Evolutionary conservation across 2,888 invertebrate genomes (phyloP), one percentile per base, ranked within the genome.

Genomic region (Orthosia incerta): DNA sequence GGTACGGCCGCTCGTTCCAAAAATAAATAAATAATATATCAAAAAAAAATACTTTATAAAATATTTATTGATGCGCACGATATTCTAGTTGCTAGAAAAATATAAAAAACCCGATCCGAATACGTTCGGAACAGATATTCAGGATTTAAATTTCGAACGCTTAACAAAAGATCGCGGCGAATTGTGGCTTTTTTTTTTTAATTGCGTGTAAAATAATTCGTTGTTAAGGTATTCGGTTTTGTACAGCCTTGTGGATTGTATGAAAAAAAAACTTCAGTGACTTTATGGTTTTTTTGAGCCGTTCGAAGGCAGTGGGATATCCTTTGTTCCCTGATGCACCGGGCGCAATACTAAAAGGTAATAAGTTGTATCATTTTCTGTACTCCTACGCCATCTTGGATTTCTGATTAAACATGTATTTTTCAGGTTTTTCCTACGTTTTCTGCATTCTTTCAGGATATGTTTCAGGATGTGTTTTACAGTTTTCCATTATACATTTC

Each of bases 11-110:
- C 62, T 71, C 76, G 65, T 57, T 31, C 71, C 55, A 57, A 67
- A 74, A 86, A 80, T 85, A 90, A 87, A 90, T 87, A 90, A 89
- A 87, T 87, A 87, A 90, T 89, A 86, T 85, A 74, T 83, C 56
- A 13, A 50, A 80, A 87, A 81, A 80, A 84, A 79, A 85, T 78
- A 59, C 39, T 70, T 82, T 82, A 84, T 85, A 82, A 76, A 80
- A 79, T 81, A 74, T 75, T 77, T 76, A 76, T 76, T 55, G 67
- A 68, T 65, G 74, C 65, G 56, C 71, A 26, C 62, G 39, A 46
- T 80, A 31, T 39, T 56, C 55, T 65, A 16, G n/a, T 51, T 45
- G 9, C 4, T 46, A 64, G 62, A 23, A 83, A 85, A 86, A 80
- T 87, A 75, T 56, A 66, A 9, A 51, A 56, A 31, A 12, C 12